These are phyloP conservation scores for Uropsilus gracilis DNA, from an alignment of 2,113 vertebrate genomes.

Conservation along the genomic window DNA sequence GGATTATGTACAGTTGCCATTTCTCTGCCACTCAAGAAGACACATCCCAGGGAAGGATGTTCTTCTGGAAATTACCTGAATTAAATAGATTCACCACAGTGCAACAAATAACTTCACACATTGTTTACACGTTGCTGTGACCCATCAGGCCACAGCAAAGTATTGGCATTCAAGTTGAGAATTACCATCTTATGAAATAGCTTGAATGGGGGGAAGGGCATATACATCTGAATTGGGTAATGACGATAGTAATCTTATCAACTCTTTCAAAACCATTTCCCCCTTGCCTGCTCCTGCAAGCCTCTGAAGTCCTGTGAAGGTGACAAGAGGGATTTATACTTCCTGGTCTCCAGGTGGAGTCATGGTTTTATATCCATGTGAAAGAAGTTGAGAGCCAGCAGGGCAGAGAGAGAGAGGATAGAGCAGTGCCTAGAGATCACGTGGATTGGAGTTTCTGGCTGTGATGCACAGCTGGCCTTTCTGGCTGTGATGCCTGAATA, in stretches of 20 bases:
- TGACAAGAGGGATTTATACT: neutral
- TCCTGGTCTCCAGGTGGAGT: slow-evolving; percentile 30
- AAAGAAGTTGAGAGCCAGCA: neutral
- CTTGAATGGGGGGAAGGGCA: neutral
- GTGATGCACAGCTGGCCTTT: neutral
- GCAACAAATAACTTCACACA: neutral
- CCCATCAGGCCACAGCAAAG: neutral
- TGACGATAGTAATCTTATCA: neutral
- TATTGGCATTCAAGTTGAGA: neutral
- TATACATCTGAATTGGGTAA: neutral
- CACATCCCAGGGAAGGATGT: neutral
- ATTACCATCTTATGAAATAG: neutral
- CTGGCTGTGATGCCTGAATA: neutral
- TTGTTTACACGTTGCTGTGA: neutral
- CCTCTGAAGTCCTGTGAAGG: neutral
- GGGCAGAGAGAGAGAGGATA: neutral
- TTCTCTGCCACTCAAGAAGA: neutral
- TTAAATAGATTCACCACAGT: slow-evolving; percentile 7
- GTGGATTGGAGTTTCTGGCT: neutral
- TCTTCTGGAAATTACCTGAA: neutral
- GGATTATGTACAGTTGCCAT: neutral
- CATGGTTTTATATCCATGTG: neutral
- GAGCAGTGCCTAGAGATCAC: neutral
- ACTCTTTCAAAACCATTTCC: neutral
- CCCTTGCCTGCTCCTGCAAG: neutral